Evolutionary conservation across 2,888 invertebrate species (phyloP), one percentile per base, ranked within the genome.

Genomic region (Dynastes maya): DNA sequence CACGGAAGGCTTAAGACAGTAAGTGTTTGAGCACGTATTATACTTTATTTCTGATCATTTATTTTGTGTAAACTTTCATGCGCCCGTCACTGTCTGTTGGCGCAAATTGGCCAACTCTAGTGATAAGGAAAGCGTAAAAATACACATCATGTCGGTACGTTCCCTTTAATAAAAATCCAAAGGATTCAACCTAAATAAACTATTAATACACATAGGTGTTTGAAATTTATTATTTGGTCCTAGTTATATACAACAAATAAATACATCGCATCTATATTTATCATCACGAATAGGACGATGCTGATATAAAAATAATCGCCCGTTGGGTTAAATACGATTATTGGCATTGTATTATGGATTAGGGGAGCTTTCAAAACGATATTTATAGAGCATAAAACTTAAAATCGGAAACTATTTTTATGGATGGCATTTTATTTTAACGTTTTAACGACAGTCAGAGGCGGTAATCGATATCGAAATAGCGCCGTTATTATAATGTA

Each of bases 371-470:
- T 58, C 55, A 58, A 58, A 58, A 22, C 55, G 22, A 22, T 58
- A 22, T 58, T 58, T 58, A 58, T 58, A 6, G 22, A 58, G 55
- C 55, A 58, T 58, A 58, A 58, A 58, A 58, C 55, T 58, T 58
- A 58, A 58, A 58, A 58, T 58, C 55, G 55, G 55, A 22, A 58
- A 58, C 55, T 58, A 45, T 67, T 22, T 67, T 67, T 67, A 45
- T 22, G 65, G 65, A 67, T 45, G 65, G 45, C 22, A n/a, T 45
- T 67, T 67, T 67, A 67, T 67, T 67, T 67, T 58, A 58, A 22
- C 55, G 55, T 22, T 58, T 8, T 58, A 58, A 58, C 8, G 55
- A 22, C n/a, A 58, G 55, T 58, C 5, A 53, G 8, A 22, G 22
- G 55, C 55, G 22, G 8, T 22, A 58, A 58, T 58, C 55, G 22